A percentile compares a stretch with the other conserved stretches of the same genome.
phyloP scores from a whole-genome alignment of 2,888 invertebrate species.

The Erebia aethiops region DNA sequence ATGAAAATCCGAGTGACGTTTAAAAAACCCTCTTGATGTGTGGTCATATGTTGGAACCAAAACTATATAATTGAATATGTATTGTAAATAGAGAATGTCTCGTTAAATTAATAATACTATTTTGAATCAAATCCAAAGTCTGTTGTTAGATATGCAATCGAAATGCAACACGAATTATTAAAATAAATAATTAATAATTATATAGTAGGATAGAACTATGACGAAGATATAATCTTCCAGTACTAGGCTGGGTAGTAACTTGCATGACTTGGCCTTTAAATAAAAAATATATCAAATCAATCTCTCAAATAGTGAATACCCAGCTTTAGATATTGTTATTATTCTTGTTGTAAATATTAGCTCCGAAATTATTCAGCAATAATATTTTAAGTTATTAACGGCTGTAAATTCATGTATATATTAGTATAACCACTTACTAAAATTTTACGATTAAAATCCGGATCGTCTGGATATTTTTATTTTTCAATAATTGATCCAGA shows the following conservation, averaged over 20 bases:
- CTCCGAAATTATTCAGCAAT: not conserved
- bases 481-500: too few species aligned
- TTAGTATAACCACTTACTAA: not conserved
- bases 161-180: slow-evolving; percentile 13
- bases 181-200: not conserved
- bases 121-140: not conserved
- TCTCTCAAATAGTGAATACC: not conserved
- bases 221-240: slow-evolving; percentile 8
- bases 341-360: not conserved
- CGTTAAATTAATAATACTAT: not conserved
- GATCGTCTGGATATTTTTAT: not conserved
- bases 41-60: too few species aligned
- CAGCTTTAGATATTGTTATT: not conserved
- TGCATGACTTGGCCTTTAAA: too few species aligned
- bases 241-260: not conserved
- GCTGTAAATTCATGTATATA: not conserved
- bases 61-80: too few species aligned
- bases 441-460: not conserved
- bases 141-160: slow-evolving; percentile 5
- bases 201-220: too few species aligned
- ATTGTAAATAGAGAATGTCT: not conserved
- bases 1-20: too few species aligned
- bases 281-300: too few species aligned
- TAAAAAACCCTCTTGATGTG: too few species aligned
- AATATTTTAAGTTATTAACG: not conserved